Percentiles rank a stretch among this genome's conserved stretches.
Evolutionary conservation across 1,140 invertebrate species (phyloP).

Genomic region (Drosophila takahashii): DNA sequence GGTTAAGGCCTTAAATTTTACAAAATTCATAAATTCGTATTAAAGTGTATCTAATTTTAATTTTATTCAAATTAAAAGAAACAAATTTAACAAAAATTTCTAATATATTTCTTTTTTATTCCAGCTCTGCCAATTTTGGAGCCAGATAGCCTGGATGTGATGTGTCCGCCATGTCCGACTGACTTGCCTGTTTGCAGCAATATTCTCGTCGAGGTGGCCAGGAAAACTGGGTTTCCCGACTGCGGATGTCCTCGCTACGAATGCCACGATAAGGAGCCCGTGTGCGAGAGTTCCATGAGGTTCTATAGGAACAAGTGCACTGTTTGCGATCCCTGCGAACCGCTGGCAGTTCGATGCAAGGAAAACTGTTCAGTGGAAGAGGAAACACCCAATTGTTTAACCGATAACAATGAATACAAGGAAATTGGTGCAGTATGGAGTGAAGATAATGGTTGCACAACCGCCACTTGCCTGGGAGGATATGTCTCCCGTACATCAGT

Average conservation of each 20-base stretch:
- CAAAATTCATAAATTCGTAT: too few relatives aligned
- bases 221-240: constrained; percentile 51
- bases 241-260: constrained; percentile 62
- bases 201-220: constrained; percentile 41
- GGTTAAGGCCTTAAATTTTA: too few relatives aligned
- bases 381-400: constrained; percentile 26
- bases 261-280: constrained; percentile 34
- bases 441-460: constrained; percentile 43
- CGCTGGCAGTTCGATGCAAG: constrained; percentile 1
- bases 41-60: too few relatives aligned
- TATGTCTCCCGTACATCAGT: constrained; percentile 3
- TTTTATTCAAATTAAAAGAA: too few relatives aligned
- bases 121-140: constrained; percentile 23
- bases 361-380: constrained; percentile 3
- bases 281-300: constrained; percentile 18
- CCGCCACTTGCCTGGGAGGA: constrained; percentile 46
- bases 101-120: neutral
- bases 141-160: constrained; percentile 1
- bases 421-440: constrained; percentile 43
- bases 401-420: constrained; percentile 20
- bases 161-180: constrained; percentile 32
- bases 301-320: constrained; percentile 54
- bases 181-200: constrained; percentile 31
- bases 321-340: constrained; percentile 55
- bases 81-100: too few relatives aligned